A percentile compares a stretch with the other conserved stretches of the same genome.
Conservation (phyloP, 2,113 vertebrate species). For the Lepus timidus region DNA sequence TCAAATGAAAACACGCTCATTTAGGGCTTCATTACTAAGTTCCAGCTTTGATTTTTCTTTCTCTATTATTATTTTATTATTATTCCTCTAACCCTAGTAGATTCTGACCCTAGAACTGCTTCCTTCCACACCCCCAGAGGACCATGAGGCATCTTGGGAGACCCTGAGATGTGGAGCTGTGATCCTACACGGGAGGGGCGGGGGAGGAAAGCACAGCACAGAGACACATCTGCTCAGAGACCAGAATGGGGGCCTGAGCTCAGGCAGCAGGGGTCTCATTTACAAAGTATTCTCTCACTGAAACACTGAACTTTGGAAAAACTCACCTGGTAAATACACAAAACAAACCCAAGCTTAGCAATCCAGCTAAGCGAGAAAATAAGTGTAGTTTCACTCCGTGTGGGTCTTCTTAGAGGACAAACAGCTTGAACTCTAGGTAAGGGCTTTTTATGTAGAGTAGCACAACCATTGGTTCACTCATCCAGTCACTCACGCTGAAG, state of each 20-base stretch:
- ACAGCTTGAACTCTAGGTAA: background rate
- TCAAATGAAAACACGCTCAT: background rate
- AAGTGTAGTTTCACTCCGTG: background rate
- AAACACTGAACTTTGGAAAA: background rate
- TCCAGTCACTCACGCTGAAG: fast-evolving
- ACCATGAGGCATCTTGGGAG: background rate
- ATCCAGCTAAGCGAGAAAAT: background rate
- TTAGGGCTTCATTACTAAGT: background rate
- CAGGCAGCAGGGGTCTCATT: too few species aligned
- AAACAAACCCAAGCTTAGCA: background rate
- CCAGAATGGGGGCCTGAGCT: fast-evolving
- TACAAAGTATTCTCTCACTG: background rate
- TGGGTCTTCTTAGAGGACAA: background rate
- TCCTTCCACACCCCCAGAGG: too few species aligned
- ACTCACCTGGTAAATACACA: background rate
- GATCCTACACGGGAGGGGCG: fast-evolving
- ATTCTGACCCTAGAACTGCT: background rate
- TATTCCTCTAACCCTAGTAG: background rate
- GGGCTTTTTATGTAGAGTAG: background rate
- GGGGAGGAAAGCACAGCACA: background rate
- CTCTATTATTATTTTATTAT: too few species aligned
- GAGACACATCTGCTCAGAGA: background rate
- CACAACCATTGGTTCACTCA: background rate
- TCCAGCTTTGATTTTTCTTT: background rate
- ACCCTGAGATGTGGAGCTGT: background rate